Base-by-base conservation (phyloP, 1,140 invertebrate species). In the Platorchestia sp. region DNA sequence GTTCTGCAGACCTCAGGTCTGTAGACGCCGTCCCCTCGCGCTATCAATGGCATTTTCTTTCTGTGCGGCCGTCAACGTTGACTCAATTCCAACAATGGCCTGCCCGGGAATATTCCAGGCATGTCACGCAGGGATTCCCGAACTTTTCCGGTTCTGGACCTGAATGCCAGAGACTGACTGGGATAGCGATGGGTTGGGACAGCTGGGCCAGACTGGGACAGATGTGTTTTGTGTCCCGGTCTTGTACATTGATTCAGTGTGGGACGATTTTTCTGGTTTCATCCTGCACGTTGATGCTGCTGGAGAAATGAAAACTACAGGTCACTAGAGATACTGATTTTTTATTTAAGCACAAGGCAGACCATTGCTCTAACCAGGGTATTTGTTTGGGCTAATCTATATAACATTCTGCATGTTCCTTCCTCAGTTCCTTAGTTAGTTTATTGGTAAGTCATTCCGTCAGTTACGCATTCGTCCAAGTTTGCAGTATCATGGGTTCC, bases 1-100 rank as follows among this genome's bases (percentile, higher is more conserved):
- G 59, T 75, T 1, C 59, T 19, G 59, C 27, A 36, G 59, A 27
- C 14, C 59, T 75, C 1, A 36, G 36, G 59, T 27, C 44, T 22
- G 87, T 19, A 90, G 87, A 43, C 87, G 87, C 87, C 16, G 87
- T 90, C 14, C 87, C 59, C 59, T 75, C 27, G 59, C 27, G 59
- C 59, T 75, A 75, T 75, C 59, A 75, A 75, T 75, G 59, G 59
- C 59, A 75, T 75, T 75, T 75, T 75, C 59, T 75, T 75, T 75
- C 59, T 75, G 59, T 75, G 59, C 27, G 59, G 59, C 59, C 59
- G 59, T 75, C 59, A 75, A 75, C 59, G 59, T 75, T 75, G 59
- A 75, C 59, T 75, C 87, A 90, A 90, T 90, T 90, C 87, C 87
- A 90, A 90, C 87, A 90, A 90, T 90, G 41, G 87, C 87, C 44